Evolutionary conservation across 2,888 invertebrate species (phyloP).

Genomic region (Mythimna impura): DNA sequence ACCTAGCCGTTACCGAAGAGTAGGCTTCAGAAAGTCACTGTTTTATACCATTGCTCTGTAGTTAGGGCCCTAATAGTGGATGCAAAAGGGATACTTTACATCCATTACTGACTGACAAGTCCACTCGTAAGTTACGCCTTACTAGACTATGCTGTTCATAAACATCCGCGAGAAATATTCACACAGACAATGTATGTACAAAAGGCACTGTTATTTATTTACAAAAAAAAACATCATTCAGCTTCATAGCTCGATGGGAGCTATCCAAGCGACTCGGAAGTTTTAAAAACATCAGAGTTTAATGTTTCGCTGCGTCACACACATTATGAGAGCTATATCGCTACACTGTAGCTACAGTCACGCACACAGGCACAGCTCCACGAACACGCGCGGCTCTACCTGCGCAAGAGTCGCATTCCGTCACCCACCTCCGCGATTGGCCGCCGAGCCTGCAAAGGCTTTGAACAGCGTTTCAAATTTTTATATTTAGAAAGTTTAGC

Average conservation of each 20-base stretch:
- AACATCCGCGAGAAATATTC: conserved; percentile 32
- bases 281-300: conserved; percentile 57
- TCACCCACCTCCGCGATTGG: conserved; percentile 84
- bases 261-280: conserved; percentile 48
- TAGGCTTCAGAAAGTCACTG: too few species aligned
- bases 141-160: conserved; percentile 7
- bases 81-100: not conserved
- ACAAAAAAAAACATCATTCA: conserved; percentile 46
- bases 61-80: not conserved
- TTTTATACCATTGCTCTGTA: too few species aligned
- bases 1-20: too few species aligned
- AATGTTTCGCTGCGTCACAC: conserved; percentile 64
- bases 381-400: conserved; percentile 79
- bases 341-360: conserved; percentile 78
- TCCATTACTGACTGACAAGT: not conserved
- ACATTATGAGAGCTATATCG: conserved; percentile 66
- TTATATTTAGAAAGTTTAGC: conserved; percentile 82
- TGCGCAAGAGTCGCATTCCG: conserved; percentile 89
- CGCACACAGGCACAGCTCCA: conserved; percentile 73
- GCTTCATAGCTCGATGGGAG: conserved; percentile 49
- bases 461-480: conserved; percentile 71
- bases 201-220: conserved; percentile 43
- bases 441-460: conserved; percentile 84
- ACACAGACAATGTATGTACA: conserved; percentile 14
- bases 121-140: not conserved